phyloP scores from a whole-genome alignment of 2,113 vertebrate genomes.

The Amphiprion ocellaris region DNA sequence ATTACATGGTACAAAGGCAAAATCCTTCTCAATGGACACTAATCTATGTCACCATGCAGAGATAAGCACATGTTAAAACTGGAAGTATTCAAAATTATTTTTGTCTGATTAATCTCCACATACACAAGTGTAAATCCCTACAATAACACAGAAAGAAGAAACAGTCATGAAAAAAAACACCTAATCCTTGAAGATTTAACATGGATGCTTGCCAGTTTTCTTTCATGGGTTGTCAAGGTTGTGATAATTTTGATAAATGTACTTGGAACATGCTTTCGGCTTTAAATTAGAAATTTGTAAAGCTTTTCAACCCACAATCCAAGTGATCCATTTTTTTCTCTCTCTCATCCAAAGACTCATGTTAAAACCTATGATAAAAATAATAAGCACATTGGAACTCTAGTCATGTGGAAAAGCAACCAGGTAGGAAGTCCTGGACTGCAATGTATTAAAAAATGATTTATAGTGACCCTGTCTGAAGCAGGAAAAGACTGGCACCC shows the following conservation, averaged over 20 bases:
- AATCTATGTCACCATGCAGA: neutral
- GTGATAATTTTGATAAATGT: constrained; percentile 55
- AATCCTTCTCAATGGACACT: constrained; percentile 18
- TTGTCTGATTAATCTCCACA: constrained; percentile 56
- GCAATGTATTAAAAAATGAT: constrained; percentile 35
- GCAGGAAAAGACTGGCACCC: neutral
- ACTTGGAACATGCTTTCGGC: constrained; percentile 47
- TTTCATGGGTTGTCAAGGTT: constrained; percentile 60
- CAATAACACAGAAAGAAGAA: constrained; percentile 16
- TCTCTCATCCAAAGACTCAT: constrained; percentile 11
- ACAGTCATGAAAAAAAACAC: constrained; percentile 34
- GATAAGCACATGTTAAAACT: constrained; percentile 42
- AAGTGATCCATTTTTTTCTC: constrained; percentile 23
- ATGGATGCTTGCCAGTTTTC: constrained; percentile 33
- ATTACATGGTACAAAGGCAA: constrained; percentile 2
- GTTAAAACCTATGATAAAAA: constrained; percentile 33
- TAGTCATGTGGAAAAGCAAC: constrained; percentile 39
- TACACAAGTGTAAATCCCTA: constrained; percentile 38
- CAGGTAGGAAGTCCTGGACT: constrained; percentile 34
- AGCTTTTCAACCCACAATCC: constrained; percentile 43
- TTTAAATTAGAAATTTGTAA: constrained; percentile 34
- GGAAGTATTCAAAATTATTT: constrained; percentile 57
- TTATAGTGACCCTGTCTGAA: constrained; percentile 17
- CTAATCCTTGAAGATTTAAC: constrained; percentile 46
- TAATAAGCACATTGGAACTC: constrained; percentile 52